Evolutionary conservation across 2,888 invertebrate species (phyloP).

Genomic region (Andrena flavipes): DNA sequence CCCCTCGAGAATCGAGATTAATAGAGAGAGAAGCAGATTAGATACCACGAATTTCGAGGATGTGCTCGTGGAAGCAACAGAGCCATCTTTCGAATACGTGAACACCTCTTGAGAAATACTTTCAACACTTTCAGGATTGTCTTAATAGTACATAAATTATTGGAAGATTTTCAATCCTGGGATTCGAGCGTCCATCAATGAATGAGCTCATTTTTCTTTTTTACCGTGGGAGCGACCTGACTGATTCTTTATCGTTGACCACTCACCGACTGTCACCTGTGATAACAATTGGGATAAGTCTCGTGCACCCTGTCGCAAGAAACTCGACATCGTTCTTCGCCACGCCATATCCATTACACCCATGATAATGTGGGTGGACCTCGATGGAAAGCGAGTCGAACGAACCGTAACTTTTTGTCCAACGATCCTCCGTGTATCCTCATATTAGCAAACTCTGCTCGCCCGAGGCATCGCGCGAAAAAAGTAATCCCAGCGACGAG

Average conservation of each 20-base stretch:
- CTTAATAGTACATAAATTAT: background rate
- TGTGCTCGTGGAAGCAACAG: too few species aligned
- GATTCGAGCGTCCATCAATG: background rate
- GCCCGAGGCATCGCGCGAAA: background rate
- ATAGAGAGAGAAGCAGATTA: too few species aligned
- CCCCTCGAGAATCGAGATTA: too few species aligned
- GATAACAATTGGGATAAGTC: constrained; percentile 1
- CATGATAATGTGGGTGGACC: constrained; percentile 52
- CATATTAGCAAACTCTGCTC: background rate
- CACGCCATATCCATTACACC: constrained; percentile 37
- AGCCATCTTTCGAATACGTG: too few species aligned
- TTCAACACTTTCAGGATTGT: too few species aligned
- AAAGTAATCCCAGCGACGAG: background rate
- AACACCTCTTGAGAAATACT: too few species aligned
- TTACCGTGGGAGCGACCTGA: background rate
- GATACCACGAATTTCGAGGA: too few species aligned
- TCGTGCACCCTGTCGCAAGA: constrained; percentile 18
- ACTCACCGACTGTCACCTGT: background rate
- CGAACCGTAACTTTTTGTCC: constrained; percentile 9
- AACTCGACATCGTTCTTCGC: constrained; percentile 33
- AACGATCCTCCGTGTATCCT: background rate
- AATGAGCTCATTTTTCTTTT: background rate
- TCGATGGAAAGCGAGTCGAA: constrained; percentile 62
- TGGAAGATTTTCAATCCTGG: background rate
- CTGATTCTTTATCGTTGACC: background rate